Base-by-base conservation (phyloP, 2,888 invertebrate genomes). In the Noctuana brunneofusca region DNA sequence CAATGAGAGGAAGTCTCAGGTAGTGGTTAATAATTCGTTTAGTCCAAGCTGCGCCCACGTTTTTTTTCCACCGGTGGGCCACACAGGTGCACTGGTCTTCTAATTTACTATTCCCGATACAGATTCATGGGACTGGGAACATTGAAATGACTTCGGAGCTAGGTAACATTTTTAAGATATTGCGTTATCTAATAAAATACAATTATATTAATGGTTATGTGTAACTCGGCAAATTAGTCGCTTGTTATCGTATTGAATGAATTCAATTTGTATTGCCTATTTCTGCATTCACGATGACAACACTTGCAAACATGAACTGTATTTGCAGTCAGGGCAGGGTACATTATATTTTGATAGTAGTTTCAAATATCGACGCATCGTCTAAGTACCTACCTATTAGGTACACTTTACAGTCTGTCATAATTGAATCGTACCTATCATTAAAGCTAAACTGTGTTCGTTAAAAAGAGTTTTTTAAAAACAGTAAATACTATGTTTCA, bases 21-120 rank as follows among this genome's bases (percentile, higher is more conserved):
- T 88, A 89, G 89, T 87, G 84, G 85, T 83, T 86, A 86, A 87
- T 88, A 89, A 90, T 91, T 89, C 90, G 90, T 90, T 91, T 90
- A 91, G 89, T 82, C 80, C 80, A 81, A 83, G 87, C 82, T 84
- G 89, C 87, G 87, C 86, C 84, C 81, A 84, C 81, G 83, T 86
- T 90, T 90, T 24, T 89, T 72, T 81, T 89, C 76, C 66, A 75
- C 72, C 69, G 72, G 67, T 69, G 81, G 89, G 82, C 90, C 91
- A 91, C 90, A 91, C 90, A 91, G 90, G 91, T 91, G 90, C 84
- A 81, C 80, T 77, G 78, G 76, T 74, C 78, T 80, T 78, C 86
- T 87, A 86, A 89, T 89, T 89, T 87, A 87, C 88, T 80, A 89
- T 89, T 89, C 87, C 81, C 73, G 80, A 84, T 84, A 78, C 71